phyloP scores from a whole-genome alignment of 2,797 vertebrate species.

The Peromyscus aztecus region DNA sequence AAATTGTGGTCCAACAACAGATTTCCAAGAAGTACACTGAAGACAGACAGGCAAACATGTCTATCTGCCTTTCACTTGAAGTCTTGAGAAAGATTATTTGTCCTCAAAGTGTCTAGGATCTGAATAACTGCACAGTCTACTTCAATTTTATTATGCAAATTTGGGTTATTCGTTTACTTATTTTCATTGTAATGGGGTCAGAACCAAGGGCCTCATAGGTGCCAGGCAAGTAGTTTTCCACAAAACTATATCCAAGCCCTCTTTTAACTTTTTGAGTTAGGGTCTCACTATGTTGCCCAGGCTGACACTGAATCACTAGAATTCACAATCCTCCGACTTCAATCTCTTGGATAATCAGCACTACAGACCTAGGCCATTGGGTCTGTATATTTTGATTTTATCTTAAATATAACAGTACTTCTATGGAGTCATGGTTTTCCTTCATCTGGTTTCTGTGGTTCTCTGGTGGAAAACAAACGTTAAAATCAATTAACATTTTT shows the following conservation, averaged over 20 bases:
- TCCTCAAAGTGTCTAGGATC: not conserved
- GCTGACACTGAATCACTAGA: not conserved
- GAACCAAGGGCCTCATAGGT: not conserved
- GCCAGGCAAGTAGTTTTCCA: not conserved
- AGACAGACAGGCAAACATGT: not conserved
- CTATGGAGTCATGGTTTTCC: not conserved
- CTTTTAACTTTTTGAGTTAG: not conserved
- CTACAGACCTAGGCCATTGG: not conserved
- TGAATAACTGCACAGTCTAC: not conserved
- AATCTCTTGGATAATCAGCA: not conserved
- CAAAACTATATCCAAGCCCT: not conserved
- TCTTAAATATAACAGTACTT: not conserved
- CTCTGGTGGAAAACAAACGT: not conserved
- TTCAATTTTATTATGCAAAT: not conserved
- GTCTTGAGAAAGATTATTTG: not conserved
- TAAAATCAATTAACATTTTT: not conserved
- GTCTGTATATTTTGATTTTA: not conserved
- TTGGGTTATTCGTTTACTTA: not conserved
- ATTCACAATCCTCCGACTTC: not conserved
- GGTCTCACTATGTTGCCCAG: not conserved
- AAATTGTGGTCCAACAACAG: not conserved
- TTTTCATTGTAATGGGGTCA: not conserved
- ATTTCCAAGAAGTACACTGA: not conserved
- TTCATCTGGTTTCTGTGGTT: not conserved
- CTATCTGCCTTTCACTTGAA: not conserved